A percentile compares a stretch with the other conserved stretches of the same genome.
phyloP scores from a whole-genome alignment of 2,888 invertebrate species.

The Nomada lathburiana region DNA sequence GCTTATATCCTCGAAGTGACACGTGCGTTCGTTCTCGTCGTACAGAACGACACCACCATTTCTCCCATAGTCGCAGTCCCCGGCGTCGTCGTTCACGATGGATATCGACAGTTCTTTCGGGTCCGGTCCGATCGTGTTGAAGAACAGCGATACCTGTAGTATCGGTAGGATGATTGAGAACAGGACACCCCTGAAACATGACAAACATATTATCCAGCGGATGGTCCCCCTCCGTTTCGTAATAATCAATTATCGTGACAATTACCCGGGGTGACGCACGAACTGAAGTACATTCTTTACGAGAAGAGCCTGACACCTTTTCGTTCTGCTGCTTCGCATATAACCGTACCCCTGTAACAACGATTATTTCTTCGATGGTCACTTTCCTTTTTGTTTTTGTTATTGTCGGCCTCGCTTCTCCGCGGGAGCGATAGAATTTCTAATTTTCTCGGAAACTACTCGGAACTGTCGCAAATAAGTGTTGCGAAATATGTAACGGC shows the following conservation, averaged over 20 bases:
- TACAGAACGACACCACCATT: slow-evolving; percentile 83
- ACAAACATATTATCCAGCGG: neutral
- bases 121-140: slow-evolving; percentile 92
- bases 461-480: neutral
- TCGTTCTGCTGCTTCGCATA: slow-evolving; percentile 5
- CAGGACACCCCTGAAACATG: slow-evolving; percentile 88
- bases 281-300: slow-evolving; percentile 90
- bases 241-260: neutral
- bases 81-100: slow-evolving; percentile 91
- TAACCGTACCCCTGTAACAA: slow-evolving; percentile 5
- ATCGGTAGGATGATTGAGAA: slow-evolving; percentile 94
- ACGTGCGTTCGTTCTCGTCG: slow-evolving; percentile 81
- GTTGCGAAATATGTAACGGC: neutral
- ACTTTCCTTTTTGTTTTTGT: too few species aligned
- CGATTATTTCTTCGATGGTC: neutral
- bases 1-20: slow-evolving; percentile 86
- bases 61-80: slow-evolving; percentile 83
- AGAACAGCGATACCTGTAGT: slow-evolving; percentile 92
- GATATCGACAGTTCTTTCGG: slow-evolving; percentile 90
- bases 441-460: neutral
- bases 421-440: neutral
- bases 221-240: too few species aligned
- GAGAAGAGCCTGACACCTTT: slow-evolving; percentile 87
- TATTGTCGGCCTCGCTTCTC: too few species aligned
- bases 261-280: slow-evolving; percentile 89